Percentiles rank a stretch among this genome's conserved stretches.
Evolutionary conservation across 2,797 vertebrate species (phyloP).

Genomic region (Synanceia verrucosa): DNA sequence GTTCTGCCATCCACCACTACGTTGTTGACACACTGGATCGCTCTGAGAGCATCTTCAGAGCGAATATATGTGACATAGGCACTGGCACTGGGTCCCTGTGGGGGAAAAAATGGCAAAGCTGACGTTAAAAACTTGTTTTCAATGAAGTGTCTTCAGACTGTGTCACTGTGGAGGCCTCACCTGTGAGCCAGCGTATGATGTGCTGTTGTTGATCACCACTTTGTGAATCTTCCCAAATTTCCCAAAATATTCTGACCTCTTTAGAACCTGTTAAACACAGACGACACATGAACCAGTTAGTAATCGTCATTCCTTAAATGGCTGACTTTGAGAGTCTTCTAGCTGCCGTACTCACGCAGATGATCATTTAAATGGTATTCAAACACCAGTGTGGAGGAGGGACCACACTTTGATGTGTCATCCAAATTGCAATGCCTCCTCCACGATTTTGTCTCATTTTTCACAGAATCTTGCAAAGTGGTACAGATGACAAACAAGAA

Average conservation of each 20-base stretch:
- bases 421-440: too few species aligned
- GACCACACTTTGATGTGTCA: too few species aligned
- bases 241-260: conserved; percentile 95
- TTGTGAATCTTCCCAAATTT: conserved; percentile 98
- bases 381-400: too few species aligned
- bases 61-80: conserved; percentile 93
- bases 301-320: too few species aligned
- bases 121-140: neutral
- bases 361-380: too few species aligned
- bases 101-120: neutral
- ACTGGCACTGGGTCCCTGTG: conserved; percentile 92
- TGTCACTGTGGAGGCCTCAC: conserved; percentile 71
- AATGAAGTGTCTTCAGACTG: neutral
- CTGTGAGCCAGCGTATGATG: conserved; percentile 96
- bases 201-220: conserved; percentile 97
- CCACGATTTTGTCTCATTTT: too few species aligned
- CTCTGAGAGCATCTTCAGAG: conserved; percentile 94
- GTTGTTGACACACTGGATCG: conserved; percentile 95
- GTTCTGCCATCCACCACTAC: conserved; percentile 94
- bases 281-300: neutral
- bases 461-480: too few species aligned
- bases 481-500: too few species aligned
- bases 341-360: too few species aligned
- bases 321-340: too few species aligned
- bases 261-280: conserved; percentile 86